Base-by-base conservation (phyloP, 2,888 invertebrate genomes). In the Drosophila fulvimacula region DNA sequence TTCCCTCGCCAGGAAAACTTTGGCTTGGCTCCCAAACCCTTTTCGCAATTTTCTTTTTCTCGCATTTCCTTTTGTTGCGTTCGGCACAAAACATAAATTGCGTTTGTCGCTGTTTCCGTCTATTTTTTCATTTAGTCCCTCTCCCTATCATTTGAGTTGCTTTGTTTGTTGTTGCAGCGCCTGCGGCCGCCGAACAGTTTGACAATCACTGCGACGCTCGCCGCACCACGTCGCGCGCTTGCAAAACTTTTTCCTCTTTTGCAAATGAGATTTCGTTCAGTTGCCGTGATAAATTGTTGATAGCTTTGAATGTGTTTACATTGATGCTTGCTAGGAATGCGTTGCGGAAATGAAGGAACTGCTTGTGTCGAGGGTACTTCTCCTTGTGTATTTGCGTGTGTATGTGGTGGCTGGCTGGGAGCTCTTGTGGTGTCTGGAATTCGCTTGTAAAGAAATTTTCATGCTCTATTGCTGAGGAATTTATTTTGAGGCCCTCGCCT, bases 221-320 rank as follows among this genome's bases (percentile, higher is more conserved):
- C 21, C 13, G 39, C 32, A 21, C 24, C 38, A 24, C 41, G 7
- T 11, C n/a, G 6, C n/a, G 21, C 49, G 61, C 36, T 44, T 15
- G 32, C 48, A 68, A 69, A 83, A 79, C 56, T 79, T 82, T 81
- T 76, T 65, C 41, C 57, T 61, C 49, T 78, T 78, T 83, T 71
- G 83, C 81, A 85, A 84, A 83, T 84, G 79, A 83, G 86, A 84
- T 84, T 84, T 84, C 69, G 69, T 76, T 87, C 82, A 77, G 69
- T 81, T 81, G 75, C 81, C 73, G 82, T 87, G 88, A 87, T 86
- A 86, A 87, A 86, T 86, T 81, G 88, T 87, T 86, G 88, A 86
- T 86, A 77, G 85, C 76, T 69, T 67, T 80, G 82, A 76, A 80
- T 86, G 80, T 80, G 76, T 82, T 78, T 76, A 75, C 87, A 82